Percentiles rank a stretch among this genome's conserved stretches.
phyloP scores from a whole-genome alignment of 2,113 vertebrate species.

The Zapornia atra region DNA sequence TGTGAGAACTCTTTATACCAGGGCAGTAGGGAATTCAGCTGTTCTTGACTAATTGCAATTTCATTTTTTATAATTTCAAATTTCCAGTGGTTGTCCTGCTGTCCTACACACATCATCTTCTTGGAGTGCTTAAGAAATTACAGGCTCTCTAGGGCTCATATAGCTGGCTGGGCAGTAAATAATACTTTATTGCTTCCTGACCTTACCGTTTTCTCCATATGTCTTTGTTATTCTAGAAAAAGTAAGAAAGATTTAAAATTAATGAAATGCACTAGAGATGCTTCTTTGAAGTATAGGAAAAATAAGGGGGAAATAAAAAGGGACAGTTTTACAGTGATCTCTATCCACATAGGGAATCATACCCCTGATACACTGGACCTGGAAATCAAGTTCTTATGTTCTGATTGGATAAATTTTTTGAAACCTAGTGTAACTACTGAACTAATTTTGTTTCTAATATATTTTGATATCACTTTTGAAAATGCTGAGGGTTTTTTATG shows the following conservation, averaged over 20 bases:
- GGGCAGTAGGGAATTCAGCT: background rate
- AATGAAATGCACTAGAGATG: background rate
- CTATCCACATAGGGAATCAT: background rate
- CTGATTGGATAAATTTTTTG: background rate
- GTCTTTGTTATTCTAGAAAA: background rate
- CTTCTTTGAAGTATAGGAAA: background rate
- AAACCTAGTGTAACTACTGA: background rate
- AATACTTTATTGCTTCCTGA: background rate
- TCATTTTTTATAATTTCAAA: background rate
- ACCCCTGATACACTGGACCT: background rate
- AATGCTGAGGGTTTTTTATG: background rate
- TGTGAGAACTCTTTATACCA: background rate
- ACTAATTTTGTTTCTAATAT: background rate
- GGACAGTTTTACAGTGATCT: background rate
- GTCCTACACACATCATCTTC: background rate
- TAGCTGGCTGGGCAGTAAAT: background rate
- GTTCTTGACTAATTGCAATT: background rate
- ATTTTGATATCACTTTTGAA: background rate
- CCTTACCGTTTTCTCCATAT: background rate
- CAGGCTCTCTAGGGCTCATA: background rate
- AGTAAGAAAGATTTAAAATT: background rate
- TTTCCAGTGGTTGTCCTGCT: background rate
- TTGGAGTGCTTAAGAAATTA: background rate
- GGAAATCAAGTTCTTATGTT: background rate
- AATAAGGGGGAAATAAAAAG: background rate